Evolutionary conservation across 2,888 invertebrate genomes (phyloP).

Genomic region (Plagodis pulveraria): DNA sequence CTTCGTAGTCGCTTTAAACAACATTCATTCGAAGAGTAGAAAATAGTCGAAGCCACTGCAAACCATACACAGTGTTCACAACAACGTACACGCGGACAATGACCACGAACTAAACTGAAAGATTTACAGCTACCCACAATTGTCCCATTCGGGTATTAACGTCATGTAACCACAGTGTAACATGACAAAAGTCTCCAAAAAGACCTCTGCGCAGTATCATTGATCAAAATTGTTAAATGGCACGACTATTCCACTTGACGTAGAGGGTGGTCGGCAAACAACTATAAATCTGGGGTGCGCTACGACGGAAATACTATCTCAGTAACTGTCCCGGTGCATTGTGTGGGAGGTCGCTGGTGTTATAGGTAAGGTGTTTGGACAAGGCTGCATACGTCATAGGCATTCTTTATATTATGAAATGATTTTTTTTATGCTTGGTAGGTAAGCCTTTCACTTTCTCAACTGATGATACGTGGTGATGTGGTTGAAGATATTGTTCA

Average conservation of each 20-base stretch:
- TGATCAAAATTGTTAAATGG: constrained; percentile 67
- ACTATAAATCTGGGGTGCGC: constrained; percentile 62
- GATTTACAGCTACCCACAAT: too few species aligned
- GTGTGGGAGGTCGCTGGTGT: constrained; percentile 13
- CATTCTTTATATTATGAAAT: too few species aligned
- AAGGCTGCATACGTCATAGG: neutral
- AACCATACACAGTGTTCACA: too few species aligned
- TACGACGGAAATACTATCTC: constrained; percentile 58
- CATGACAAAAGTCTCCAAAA: constrained; percentile 24
- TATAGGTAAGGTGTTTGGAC: neutral
- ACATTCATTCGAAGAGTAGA: too few species aligned
- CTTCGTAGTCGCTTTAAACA: too few species aligned
- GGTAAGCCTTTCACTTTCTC: too few species aligned
- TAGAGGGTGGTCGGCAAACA: constrained; percentile 55
- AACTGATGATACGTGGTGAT: too few species aligned
- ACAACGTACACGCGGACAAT: too few species aligned
- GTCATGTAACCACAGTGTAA: constrained; percentile 11
- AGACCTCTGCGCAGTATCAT: constrained; percentile 46
- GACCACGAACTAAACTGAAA: too few species aligned
- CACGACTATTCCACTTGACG: constrained; percentile 56
- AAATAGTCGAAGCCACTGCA: too few species aligned
- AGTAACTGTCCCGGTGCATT: constrained; percentile 45
- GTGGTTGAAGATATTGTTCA: too few species aligned
- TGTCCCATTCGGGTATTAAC: constrained; percentile 1
- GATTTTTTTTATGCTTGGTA: too few species aligned